Conservation (phyloP, 1,140 invertebrate genomes). For the Chironomus tepperi region DNA sequence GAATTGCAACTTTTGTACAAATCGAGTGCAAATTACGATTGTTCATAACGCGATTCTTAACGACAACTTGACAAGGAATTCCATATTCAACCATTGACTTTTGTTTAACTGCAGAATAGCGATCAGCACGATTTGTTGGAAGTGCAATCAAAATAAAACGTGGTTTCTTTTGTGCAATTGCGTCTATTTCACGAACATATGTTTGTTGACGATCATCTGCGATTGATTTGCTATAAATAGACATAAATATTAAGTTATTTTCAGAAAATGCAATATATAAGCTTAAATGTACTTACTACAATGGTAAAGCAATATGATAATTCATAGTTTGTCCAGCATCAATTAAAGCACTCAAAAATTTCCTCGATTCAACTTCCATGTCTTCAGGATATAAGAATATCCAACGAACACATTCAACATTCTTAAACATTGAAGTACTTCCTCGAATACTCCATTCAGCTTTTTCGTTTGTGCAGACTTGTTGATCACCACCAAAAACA, state of each 20-base stretch:
- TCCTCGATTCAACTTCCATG: slow-evolving; percentile 38
- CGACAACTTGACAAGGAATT: slow-evolving; percentile 66
- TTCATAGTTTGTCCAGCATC: slow-evolving; percentile 42
- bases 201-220: not conserved
- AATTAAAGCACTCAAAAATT: slow-evolving; percentile 42
- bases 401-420: slow-evolving; percentile 40
- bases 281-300: no score
- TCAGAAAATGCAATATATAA: no score
- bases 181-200: not conserved
- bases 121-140: not conserved
- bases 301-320: not conserved
- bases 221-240: not conserved
- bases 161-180: not conserved
- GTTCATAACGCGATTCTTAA: slow-evolving; percentile 44
- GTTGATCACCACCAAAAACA: slow-evolving; percentile 36
- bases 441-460: not conserved
- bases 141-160: not conserved
- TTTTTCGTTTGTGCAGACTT: slow-evolving; percentile 20
- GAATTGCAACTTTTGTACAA: slow-evolving; percentile 79
- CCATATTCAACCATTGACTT: slow-evolving; percentile 68
- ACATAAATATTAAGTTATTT: no score
- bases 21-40: slow-evolving; percentile 51
- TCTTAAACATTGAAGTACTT: not conserved
- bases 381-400: slow-evolving; percentile 45
- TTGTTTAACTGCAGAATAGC: slow-evolving; percentile 58